phyloP scores from a whole-genome alignment of 1,140 invertebrate genomes.

The Lucilia sericata region DNA sequence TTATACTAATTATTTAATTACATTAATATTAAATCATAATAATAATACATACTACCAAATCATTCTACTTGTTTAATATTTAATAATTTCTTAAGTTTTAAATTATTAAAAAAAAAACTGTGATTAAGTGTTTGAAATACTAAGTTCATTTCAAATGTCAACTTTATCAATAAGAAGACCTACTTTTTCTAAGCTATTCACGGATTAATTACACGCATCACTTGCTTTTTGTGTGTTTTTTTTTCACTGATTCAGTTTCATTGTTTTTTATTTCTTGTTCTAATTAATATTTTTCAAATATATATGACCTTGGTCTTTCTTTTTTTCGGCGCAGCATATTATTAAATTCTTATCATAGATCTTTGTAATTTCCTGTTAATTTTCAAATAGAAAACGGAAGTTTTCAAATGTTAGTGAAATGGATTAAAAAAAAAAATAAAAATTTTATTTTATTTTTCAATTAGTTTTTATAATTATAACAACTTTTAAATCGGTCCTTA shows the following conservation, averaged over 20 bases:
- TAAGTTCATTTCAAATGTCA: constrained; percentile 31
- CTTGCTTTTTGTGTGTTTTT: neutral
- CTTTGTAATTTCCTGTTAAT: constrained; percentile 38
- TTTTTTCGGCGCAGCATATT: neutral
- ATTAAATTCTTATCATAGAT: constrained; percentile 13
- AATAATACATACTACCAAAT: neutral
- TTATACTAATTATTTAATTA: neutral
- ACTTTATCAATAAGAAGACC: constrained; percentile 33
- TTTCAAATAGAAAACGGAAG: constrained; percentile 22
- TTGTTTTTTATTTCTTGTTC: constrained; percentile 2
- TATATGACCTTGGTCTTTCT: constrained; percentile 26
- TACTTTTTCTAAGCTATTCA: neutral
- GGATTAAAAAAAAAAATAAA: too few relatives aligned
- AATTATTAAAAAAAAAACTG: neutral
- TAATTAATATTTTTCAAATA: constrained; percentile 31
- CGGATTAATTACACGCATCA: constrained; percentile 33
- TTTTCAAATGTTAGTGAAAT: neutral
- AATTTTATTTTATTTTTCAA: too few relatives aligned
- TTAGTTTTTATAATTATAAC: too few relatives aligned
- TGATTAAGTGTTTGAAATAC: constrained; percentile 8
- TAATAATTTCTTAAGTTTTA: neutral
- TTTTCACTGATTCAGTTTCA: neutral
- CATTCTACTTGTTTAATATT: neutral
- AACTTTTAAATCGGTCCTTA: too few relatives aligned
- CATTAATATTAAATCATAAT: neutral